phyloP scores from a whole-genome alignment of 2,888 invertebrate species.

The Endotricha flammealis region DNA sequence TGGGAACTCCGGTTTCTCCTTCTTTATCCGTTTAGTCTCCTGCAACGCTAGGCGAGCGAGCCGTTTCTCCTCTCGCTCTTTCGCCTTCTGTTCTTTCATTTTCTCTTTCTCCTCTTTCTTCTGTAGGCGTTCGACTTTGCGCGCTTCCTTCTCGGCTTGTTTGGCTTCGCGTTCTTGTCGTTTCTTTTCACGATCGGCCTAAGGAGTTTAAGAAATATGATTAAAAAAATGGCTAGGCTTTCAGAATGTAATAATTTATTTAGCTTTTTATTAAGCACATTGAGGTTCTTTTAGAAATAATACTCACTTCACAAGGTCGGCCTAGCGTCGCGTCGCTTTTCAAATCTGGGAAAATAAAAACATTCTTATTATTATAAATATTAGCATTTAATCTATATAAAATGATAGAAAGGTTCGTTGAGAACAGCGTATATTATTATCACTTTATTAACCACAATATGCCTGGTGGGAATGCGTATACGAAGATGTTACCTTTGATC shows the following conservation, averaged over 20 bases:
- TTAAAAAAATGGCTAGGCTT: too few relatives aligned
- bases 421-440: too few relatives aligned
- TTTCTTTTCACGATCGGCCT: slow-evolving; percentile 76
- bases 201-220: slow-evolving; percentile 20
- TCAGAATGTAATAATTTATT: too few relatives aligned
- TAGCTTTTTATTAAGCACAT: too few relatives aligned
- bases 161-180: slow-evolving; percentile 74
- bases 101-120: slow-evolving; percentile 72
- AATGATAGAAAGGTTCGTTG: too few relatives aligned
- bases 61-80: slow-evolving; percentile 66
- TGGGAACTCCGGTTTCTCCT: slow-evolving; percentile 45
- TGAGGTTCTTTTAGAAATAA: too few relatives aligned
- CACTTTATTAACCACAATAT: too few relatives aligned
- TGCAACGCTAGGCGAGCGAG: slow-evolving; percentile 59
- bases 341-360: slow-evolving; percentile 42
- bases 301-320: slow-evolving; percentile 55
- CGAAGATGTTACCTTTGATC: slow-evolving; percentile 63
- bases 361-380: not conserved
- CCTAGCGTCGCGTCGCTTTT: slow-evolving; percentile 47
- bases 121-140: slow-evolving; percentile 62
- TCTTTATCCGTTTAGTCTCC: slow-evolving; percentile 61
- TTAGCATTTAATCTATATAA: too few relatives aligned
- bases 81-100: slow-evolving; percentile 65
- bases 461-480: too few relatives aligned
- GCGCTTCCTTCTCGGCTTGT: slow-evolving; percentile 68